Base-by-base conservation (phyloP, 2,888 invertebrate species). In the Coecobrya sp. region DNA sequence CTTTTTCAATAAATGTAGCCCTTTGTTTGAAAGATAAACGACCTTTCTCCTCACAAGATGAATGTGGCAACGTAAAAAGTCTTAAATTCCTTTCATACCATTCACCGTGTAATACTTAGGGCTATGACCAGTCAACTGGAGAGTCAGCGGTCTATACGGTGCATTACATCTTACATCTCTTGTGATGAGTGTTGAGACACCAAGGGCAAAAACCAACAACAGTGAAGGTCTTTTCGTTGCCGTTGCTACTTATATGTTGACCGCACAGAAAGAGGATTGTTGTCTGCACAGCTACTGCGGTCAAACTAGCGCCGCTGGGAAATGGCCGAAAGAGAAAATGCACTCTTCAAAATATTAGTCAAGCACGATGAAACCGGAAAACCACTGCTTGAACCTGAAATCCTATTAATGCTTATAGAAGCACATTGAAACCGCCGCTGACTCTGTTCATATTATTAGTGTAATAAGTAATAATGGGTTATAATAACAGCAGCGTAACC, bases 21-120 rank as follows among this genome's bases (percentile, higher is more conserved):
- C 7, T 36, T 68, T 68, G 19, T 25, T 68, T 22, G 68, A 68
- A 30, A 68, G 68, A 68, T 68, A 68, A 68, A 68, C 68, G 68
- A 36, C 36, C 76, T 76, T 68, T 19, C 49, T 10, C n/a, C 22
- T 76, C 65, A 65, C 62, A 84, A 65, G 65, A 42, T 19, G 84
- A 84, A 84, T 65, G 84, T 84, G 84, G 65, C 84, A 84, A 84
- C 42, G 45, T 42, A 84, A 84, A 84, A 65, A 65, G 62, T 45
- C 84, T 13, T 65, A 76, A 76, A 76, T 76, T 76, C 76, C 45
- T 76, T 76, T 76, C 76, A 76, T 76, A 45, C 45, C 76, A 76
- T 49, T 76, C 36, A 36, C 27, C 10, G 13, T 5, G 45, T 42
- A 76, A 45, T 25, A 42, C 76, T 76, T 45, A 76, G 45, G 76